phyloP scores from a whole-genome alignment of 2,888 invertebrate species.

The Harmothoe impar region DNA sequence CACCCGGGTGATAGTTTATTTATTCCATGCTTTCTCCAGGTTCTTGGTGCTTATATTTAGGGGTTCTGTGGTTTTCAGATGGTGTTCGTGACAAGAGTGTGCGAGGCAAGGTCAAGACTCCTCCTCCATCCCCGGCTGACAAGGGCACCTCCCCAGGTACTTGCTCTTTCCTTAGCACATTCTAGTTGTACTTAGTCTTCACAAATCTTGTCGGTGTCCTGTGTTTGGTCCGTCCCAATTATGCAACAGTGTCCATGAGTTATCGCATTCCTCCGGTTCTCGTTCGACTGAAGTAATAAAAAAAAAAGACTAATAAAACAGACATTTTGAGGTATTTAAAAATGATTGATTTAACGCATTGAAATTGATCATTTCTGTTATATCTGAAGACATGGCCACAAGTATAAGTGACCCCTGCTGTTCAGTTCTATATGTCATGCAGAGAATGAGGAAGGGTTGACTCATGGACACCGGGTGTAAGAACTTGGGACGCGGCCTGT shows the following conservation, averaged over 20 bases:
- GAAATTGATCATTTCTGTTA: too few species aligned
- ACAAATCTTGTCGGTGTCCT: conserved; percentile 43
- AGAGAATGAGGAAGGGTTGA: too few species aligned
- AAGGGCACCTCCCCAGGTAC: conserved; percentile 74
- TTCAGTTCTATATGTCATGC: too few species aligned
- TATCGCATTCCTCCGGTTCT: neutral
- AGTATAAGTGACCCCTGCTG: too few species aligned
- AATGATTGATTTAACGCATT: too few species aligned
- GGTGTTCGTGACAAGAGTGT: conserved; percentile 56
- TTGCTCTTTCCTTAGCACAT: conserved; percentile 49
- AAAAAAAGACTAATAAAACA: too few species aligned
- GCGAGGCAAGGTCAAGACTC: conserved; percentile 70
- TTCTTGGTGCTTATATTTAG: conserved; percentile 32
- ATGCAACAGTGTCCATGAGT: neutral
- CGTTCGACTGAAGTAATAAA: too few species aligned
- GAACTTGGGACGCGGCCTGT: neutral
- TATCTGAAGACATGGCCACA: too few species aligned
- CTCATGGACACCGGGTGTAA: neutral
- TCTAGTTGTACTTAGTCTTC: conserved; percentile 54
- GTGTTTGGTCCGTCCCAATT: neutral
- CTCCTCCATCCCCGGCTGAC: conserved; percentile 79
- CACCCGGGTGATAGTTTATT: conserved; percentile 1
- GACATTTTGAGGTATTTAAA: too few species aligned
- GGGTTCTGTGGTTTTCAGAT: conserved; percentile 63
- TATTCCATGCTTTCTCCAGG: neutral